Base-by-base conservation (phyloP, 2,888 invertebrate genomes). In the Tenthredo notha region DNA sequence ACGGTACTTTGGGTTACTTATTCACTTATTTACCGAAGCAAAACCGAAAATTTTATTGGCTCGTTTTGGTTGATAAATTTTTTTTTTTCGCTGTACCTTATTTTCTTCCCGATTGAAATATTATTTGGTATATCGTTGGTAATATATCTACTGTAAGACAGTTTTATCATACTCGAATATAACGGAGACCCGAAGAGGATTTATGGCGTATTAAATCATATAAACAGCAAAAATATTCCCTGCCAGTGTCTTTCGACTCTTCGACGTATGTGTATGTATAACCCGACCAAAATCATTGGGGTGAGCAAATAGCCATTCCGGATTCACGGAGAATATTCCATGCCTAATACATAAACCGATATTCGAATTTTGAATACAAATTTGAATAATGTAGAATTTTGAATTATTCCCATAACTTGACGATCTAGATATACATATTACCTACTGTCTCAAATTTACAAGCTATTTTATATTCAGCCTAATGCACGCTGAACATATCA, bases 201-300 rank as follows among this genome's bases (percentile, higher is more conserved):
- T 80, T 80, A 80, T 80, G 25, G 80, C 58, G 80, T 58, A 80
- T 80, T 80, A 80, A 80, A 80, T 80, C 80, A 80, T 80, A 80
- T 58, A 58, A 61, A 58, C 37, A 61, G 61, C 21, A 80, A 58
- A 80, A 80, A 80, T 80, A 80, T 58, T 80, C 80, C 37, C 61
- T 33, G 33, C 80, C 80, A 61, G 80, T 80, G 80, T 80, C 58
- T 80, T 61, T 80, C 80, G 80, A 33, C 33, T 77, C 77, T 50
- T 50, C 50, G 33, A 58, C 58, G 40, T 80, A n/a, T 40, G 33
- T 58, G 43, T 80, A 37, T 37, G 61, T 80, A 37, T 61, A 50
- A 18, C 58, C 25, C 18, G 15, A 18, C 61, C 21, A 40, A 80
- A 61, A 80, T 80, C 80, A 80, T 61, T 80, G 58, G 80, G 80